Percentiles rank a stretch among this genome's conserved stretches.
These are phyloP conservation scores for Teleopsis dalmanni DNA, from an alignment of 1,140 invertebrate genomes.

Conservation along the genomic window DNA sequence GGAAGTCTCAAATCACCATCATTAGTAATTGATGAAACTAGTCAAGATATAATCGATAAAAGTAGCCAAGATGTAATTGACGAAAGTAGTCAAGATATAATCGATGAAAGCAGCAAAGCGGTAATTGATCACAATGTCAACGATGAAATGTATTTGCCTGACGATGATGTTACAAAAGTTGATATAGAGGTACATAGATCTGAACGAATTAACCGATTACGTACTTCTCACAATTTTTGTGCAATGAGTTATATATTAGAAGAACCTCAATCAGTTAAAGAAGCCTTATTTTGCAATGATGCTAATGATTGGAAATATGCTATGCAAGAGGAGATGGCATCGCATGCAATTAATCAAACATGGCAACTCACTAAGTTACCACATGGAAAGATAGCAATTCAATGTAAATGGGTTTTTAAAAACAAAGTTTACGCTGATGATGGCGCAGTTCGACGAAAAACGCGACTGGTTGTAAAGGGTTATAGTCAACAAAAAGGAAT, in stretches of 20 bases:
- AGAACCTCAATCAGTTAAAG: constrained; percentile 4
- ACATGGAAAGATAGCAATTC: background rate
- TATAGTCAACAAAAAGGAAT: constrained; percentile 35
- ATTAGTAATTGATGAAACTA: background rate
- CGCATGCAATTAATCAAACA: constrained; percentile 5
- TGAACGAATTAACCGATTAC: background rate
- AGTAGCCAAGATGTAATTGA: background rate
- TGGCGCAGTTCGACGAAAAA: constrained; percentile 3
- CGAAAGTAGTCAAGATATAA: background rate
- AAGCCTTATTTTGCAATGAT: background rate
- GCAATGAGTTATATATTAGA: background rate
- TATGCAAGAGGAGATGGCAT: background rate
- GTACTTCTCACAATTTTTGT: background rate
- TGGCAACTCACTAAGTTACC: constrained; percentile 9
- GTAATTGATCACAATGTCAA: too few species aligned
- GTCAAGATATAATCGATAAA: background rate
- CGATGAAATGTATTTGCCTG: background rate
- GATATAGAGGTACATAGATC: background rate
- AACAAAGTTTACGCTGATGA: background rate
- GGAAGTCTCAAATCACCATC: background rate
- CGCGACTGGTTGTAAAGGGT: constrained; percentile 40
- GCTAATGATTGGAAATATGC: background rate
- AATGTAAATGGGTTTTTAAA: constrained; percentile 5
- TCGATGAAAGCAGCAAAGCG: background rate
- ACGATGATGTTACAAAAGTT: background rate